phyloP scores from a whole-genome alignment of 2,888 invertebrate genomes.

The Charanyca ferruginea region DNA sequence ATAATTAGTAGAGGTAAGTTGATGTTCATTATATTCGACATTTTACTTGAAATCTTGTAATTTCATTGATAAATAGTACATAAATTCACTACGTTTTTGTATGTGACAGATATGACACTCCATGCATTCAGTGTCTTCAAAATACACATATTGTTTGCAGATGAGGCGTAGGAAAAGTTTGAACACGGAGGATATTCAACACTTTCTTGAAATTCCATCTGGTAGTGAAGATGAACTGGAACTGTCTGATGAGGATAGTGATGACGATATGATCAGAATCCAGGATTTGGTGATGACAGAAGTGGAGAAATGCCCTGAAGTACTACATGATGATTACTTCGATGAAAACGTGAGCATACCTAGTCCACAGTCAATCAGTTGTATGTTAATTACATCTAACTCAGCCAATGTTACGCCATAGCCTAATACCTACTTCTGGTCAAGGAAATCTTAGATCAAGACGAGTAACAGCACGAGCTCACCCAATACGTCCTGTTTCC shows the following conservation, averaged over 20 bases:
- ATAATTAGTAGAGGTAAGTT: too few species aligned
- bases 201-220: neutral
- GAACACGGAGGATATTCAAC: neutral
- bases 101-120: too few species aligned
- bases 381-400: neutral
- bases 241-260: neutral
- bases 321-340: neutral
- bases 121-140: too few species aligned
- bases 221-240: conserved; percentile 1
- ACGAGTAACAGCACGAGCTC: too few species aligned
- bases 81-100: too few species aligned
- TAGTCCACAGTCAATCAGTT: neutral
- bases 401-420: neutral
- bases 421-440: neutral
- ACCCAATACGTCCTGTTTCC: too few species aligned
- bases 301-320: neutral
- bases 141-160: neutral
- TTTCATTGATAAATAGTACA: too few species aligned
- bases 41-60: too few species aligned
- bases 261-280: neutral
- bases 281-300: neutral
- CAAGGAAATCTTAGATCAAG: neutral
- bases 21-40: too few species aligned
- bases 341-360: neutral
- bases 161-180: neutral